Base-by-base conservation (phyloP, 2,113 vertebrate genomes). In the Halichoerus grypus region DNA sequence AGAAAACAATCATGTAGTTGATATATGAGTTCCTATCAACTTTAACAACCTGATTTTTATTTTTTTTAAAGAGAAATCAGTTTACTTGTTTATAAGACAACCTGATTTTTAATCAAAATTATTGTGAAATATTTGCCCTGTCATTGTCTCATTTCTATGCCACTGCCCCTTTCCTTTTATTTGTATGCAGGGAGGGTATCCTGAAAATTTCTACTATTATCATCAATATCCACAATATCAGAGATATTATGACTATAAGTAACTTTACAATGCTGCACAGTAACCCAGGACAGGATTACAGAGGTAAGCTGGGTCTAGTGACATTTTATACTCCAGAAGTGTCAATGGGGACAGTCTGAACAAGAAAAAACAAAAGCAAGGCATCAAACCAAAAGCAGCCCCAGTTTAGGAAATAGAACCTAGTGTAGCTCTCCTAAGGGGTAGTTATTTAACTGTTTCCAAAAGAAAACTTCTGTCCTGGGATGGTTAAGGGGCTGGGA, bases 141-240 rank as follows among this genome's bases (percentile, higher is more conserved):
- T 10, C 8, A 51, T n/a, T 65, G 15, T 53, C 28, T 91, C 7
- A 31, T n/a, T 33, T 82, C 19, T 91, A 24, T 83, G 24, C 1
- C 74, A 59, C 74, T 61, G 80, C 39, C 2, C 57, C 21, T 89
- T 74, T 77, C 31, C 8, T 81, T 88, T 90, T 42, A 1, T 81
- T 65, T 31, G 4, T 24, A 19, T 21, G 36, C 46, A 93, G 86
- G 1, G 0, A 42, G 1, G 0, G 0, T 3, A n/a, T 83, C 26
- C 39, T 2, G 13, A 5, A 77, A 49, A 26, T 69, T 12, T 55
- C 11, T 18, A 59, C 8, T 1, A 10, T 24, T 15, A 24, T 49
- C 3, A 4, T 3, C 0, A 0, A 0, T 7, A 67, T 10, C 0
- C 12, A 10, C 1, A 8, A 15, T 8, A 4, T 61, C 12, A 2